Evolutionary conservation across 2,113 vertebrate species (phyloP).

Genomic region (Phalacrocorax pelagicus): DNA sequence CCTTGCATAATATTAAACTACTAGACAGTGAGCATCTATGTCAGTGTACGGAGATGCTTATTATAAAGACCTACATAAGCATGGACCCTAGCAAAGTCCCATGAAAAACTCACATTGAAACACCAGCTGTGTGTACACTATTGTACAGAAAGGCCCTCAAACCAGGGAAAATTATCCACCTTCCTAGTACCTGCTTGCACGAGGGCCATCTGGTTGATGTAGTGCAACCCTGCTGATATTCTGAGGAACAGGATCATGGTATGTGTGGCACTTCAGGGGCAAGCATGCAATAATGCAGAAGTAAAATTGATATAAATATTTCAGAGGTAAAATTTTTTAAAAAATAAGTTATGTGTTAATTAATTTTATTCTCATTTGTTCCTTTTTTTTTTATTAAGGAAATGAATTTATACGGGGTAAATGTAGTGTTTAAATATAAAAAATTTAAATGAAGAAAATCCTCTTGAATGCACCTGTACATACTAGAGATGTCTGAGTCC

Average conservation of each 20-base stretch:
- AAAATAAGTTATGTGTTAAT: background rate
- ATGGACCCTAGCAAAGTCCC: background rate
- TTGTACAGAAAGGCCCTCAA: background rate
- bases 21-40: fast-evolving
- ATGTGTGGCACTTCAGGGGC: background rate
- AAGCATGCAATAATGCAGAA: background rate
- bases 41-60: background rate
- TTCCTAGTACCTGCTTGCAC: background rate
- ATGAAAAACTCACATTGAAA: background rate
- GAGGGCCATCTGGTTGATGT: background rate
- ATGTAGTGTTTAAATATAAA: slow-evolving; percentile 67
- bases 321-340: background rate
- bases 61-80: background rate
- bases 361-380: fast-evolving
- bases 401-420: slow-evolving; percentile 31
- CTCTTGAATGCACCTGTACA: slow-evolving; percentile 35
- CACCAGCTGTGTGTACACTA: fast-evolving
- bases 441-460: slow-evolving; percentile 69
- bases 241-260: background rate
- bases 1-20: background rate
- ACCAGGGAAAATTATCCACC: background rate
- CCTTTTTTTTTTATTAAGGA: background rate
- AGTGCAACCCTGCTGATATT: background rate
- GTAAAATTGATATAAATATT: background rate
- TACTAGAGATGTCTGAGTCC: slow-evolving; percentile 64